These are phyloP conservation scores for Drosophila meridiana DNA, from an alignment of 2,888 invertebrate species.

Conservation along the genomic window DNA sequence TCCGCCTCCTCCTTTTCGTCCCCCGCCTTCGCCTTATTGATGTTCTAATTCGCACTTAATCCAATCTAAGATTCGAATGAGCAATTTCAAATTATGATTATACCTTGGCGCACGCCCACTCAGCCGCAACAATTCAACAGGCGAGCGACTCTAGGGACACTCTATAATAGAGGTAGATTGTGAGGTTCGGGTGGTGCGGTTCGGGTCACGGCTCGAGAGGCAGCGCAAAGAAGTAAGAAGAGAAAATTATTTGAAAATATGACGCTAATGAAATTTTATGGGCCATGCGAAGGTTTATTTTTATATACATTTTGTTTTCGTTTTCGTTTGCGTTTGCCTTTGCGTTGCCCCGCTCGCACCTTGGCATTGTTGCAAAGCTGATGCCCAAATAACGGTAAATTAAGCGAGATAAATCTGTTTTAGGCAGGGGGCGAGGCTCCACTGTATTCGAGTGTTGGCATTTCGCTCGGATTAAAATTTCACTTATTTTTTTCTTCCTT, in stretches of 20 bases:
- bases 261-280: constrained; percentile 82
- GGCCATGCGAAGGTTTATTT: constrained; percentile 81
- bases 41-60: constrained; percentile 82
- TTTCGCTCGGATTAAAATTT: constrained; percentile 74
- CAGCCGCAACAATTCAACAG: constrained; percentile 67
- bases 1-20: constrained; percentile 55
- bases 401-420: constrained; percentile 79
- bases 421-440: constrained; percentile 30
- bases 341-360: constrained; percentile 26
- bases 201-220: constrained; percentile 52
- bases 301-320: constrained; percentile 68
- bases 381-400: constrained; percentile 81
- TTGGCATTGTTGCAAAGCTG: constrained; percentile 75
- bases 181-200: not conserved
- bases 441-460: constrained; percentile 58
- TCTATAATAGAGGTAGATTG: constrained; percentile 54
- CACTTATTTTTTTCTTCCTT: constrained; percentile 39
- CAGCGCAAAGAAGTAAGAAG: constrained; percentile 57
- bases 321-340: constrained; percentile 59
- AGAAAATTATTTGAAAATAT: constrained; percentile 80
- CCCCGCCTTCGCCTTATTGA: constrained; percentile 70
- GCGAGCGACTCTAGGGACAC: constrained; percentile 54
- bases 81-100: constrained; percentile 82
- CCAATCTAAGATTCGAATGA: constrained; percentile 82
- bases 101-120: constrained; percentile 70